Evolutionary conservation across 30 jellyfish, hydroid and myxozoan species (phyloP).

Genomic region (Hydractinia symbiolongicarpus): DNA sequence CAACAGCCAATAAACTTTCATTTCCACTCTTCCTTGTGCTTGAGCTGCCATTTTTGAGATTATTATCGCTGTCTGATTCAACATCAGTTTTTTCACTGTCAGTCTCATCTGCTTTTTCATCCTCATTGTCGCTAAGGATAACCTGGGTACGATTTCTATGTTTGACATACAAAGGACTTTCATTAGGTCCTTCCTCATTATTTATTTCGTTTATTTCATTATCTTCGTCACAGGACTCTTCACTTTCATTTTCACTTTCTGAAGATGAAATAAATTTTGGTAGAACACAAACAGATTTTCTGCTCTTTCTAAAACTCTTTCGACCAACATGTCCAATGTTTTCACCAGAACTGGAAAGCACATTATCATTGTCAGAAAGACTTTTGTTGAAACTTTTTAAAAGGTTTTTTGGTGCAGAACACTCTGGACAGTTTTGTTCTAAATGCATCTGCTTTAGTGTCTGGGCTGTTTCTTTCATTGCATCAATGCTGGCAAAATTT

Average conservation of each 20-base stretch:
- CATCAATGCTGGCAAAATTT: neutral
- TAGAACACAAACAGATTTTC: slow-evolving; percentile 2
- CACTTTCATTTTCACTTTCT: neutral
- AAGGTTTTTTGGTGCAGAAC: neutral
- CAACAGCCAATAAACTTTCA: neutral
- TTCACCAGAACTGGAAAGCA: neutral
- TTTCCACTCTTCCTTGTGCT: neutral
- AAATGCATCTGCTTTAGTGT: neutral
- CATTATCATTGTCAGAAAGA: neutral
- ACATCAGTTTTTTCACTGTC: no score
- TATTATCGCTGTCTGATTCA: neutral
- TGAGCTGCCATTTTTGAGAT: neutral
- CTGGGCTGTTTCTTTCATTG: slow-evolving; percentile 7
- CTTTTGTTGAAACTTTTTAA: neutral
- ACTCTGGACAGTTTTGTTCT: slow-evolving; percentile 5
- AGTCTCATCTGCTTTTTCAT: no score
- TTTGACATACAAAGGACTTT: no score
- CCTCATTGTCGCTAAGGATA: no score
- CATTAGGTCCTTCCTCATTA: no score
- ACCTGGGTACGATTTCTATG: no score
- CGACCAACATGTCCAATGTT: neutral
- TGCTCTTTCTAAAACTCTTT: neutral
- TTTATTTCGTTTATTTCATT: no score
- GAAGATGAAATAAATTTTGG: slow-evolving; percentile 28
- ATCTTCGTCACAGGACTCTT: no score